Evolutionary conservation across 2,113 vertebrate species (phyloP).

Genomic region (Xiphorhynchus elegans): DNA sequence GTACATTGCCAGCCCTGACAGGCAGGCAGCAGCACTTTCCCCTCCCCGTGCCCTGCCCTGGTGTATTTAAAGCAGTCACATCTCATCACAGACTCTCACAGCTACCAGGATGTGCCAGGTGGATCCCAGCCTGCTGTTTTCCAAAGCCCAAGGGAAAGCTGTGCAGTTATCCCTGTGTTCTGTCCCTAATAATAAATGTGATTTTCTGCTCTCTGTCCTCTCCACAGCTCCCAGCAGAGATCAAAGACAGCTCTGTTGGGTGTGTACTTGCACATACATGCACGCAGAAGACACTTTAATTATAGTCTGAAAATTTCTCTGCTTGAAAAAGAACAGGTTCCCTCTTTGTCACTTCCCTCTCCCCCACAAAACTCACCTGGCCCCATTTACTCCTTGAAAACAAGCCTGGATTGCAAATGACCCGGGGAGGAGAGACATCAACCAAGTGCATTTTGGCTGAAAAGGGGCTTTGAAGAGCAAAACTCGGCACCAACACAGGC

Average conservation of each 20-base stretch:
- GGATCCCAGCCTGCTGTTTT: not conserved
- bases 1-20: not conserved
- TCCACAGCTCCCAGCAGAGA: not conserved
- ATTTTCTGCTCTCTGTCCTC: not conserved
- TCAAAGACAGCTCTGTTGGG: not conserved
- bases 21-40: not conserved
- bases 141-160: not conserved
- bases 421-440: not conserved
- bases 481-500: not conserved
- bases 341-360: not conserved
- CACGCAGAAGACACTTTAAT: not conserved
- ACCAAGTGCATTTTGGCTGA: not conserved
- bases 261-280: not conserved
- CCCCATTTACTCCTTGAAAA: not conserved
- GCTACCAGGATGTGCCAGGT: not conserved
- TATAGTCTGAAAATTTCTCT: not conserved
- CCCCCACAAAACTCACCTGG: not conserved
- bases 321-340: not conserved
- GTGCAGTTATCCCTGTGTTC: not conserved
- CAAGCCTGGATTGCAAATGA: not conserved
- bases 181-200: not conserved
- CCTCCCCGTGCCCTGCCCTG: not conserved
- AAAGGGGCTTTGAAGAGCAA: not conserved
- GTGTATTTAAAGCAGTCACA: accelerated
- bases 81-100: accelerated